Evolutionary conservation across 2,797 vertebrate genomes (phyloP).

Genomic region (Lagodon rhomboides): DNA sequence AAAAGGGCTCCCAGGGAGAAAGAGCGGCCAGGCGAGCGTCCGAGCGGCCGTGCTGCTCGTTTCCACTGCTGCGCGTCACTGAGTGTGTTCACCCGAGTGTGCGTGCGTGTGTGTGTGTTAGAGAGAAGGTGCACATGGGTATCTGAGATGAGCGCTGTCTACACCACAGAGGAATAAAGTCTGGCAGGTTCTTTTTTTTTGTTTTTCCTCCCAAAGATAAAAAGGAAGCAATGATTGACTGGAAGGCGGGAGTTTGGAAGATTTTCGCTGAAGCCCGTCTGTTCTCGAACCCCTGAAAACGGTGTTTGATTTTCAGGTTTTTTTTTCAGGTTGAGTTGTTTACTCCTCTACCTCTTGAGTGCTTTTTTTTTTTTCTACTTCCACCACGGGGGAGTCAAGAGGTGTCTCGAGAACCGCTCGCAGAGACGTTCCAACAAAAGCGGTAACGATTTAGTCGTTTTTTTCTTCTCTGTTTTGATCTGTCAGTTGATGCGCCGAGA

Average conservation of each 20-base stretch:
- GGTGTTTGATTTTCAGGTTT: constrained; percentile 31
- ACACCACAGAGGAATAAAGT: constrained; percentile 48
- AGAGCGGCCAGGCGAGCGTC: constrained; percentile 62
- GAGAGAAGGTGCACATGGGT: constrained; percentile 5
- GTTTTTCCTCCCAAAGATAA: constrained; percentile 8
- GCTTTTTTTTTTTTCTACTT: constrained; percentile 37
- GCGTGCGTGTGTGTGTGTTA: constrained; percentile 3
- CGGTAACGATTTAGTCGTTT: not conserved
- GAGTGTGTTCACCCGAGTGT: constrained; percentile 18
- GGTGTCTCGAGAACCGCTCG: constrained; percentile 17
- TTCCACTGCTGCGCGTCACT: constrained; percentile 38
- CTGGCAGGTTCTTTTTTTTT: constrained; percentile 9
- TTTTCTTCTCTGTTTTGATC: not conserved
- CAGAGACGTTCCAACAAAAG: constrained; percentile 23
- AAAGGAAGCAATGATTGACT: constrained; percentile 29
- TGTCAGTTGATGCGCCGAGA: not conserved
- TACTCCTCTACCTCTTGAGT: constrained; percentile 3
- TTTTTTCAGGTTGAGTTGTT: constrained; percentile 21
- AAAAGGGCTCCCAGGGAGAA: constrained; percentile 77
- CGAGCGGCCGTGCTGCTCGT: constrained; percentile 33
- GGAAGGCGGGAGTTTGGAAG: constrained; percentile 19
- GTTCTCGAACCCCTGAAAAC: constrained; percentile 29
- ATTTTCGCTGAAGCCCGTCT: constrained; percentile 32
- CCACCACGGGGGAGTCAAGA: not conserved
- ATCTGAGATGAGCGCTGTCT: constrained; percentile 13